Evolutionary conservation across 2,113 vertebrate species (phyloP).

Genomic region (Chascanopsetta lugubris): DNA sequence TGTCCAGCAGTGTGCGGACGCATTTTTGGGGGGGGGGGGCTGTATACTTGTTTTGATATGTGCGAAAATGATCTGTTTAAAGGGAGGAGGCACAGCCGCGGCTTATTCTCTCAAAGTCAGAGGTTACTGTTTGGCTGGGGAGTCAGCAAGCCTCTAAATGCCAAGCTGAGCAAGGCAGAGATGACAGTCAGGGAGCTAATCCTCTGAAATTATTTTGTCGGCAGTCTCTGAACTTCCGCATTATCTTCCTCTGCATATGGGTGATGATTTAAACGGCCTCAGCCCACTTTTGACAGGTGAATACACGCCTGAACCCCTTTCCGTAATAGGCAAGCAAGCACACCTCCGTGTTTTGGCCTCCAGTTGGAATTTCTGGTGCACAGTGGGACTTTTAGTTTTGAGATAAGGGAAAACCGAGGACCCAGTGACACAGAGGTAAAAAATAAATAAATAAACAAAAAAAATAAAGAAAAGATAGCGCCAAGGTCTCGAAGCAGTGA

Average conservation of each 20-base stretch:
- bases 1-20: slow-evolving; percentile 10
- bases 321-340: slow-evolving; percentile 35
- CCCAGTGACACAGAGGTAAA: slow-evolving; percentile 35
- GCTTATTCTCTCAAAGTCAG: slow-evolving; percentile 58
- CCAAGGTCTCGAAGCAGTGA: slow-evolving; percentile 37
- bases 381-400: slow-evolving; percentile 40
- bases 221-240: slow-evolving; percentile 67
- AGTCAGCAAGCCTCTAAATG: slow-evolving; percentile 61
- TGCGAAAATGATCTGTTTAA: slow-evolving; percentile 7
- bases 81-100: background rate
- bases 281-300: slow-evolving; percentile 68
- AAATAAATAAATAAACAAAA: no score
- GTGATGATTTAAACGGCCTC: slow-evolving; percentile 61
- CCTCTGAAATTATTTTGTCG: slow-evolving; percentile 72
- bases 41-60: background rate
- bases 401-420: slow-evolving; percentile 44
- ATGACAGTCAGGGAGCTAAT: slow-evolving; percentile 73
- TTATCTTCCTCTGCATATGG: slow-evolving; percentile 67
- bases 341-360: slow-evolving; percentile 41
- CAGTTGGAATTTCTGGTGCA: slow-evolving; percentile 39
- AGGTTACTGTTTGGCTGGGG: slow-evolving; percentile 58
- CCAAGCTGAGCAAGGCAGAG: slow-evolving; percentile 55
- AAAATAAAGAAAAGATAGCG: no score
- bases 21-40: slow-evolving; percentile 24
- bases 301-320: slow-evolving; percentile 41